These are phyloP conservation scores for Saccopteryx leptura DNA, from an alignment of 2,113 vertebrate species.

Conservation along the genomic window DNA sequence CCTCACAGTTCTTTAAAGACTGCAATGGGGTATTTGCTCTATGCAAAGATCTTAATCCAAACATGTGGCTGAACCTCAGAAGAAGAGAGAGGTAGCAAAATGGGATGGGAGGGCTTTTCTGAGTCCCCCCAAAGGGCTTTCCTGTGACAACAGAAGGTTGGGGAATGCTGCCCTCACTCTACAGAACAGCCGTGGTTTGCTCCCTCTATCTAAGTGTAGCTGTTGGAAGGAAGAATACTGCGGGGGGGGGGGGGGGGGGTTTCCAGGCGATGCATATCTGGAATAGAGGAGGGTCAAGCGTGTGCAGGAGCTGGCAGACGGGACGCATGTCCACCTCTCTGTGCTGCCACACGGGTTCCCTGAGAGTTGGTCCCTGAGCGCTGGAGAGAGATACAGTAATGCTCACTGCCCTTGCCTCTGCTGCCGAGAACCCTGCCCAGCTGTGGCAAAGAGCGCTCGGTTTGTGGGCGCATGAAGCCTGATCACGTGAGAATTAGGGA, in stretches of 20 bases:
- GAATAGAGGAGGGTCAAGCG: background rate
- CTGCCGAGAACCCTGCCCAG: background rate
- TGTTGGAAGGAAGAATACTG: background rate
- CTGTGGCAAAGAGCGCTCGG: background rate
- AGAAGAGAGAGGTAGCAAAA: background rate
- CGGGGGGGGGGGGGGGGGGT: background rate
- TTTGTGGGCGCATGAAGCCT: background rate
- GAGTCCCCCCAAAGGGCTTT: background rate
- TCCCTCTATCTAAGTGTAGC: background rate
- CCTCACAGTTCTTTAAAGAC: background rate
- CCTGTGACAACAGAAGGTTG: background rate
- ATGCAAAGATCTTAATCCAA: background rate
- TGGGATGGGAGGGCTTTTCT: background rate
- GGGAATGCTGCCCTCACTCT: background rate
- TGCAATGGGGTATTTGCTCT: background rate
- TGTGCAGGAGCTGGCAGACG: background rate
- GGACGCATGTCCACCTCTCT: background rate
- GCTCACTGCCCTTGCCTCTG: conserved; percentile 13
- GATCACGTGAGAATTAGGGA: background rate
- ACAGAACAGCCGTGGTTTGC: fast-evolving
- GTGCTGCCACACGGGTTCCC: background rate
- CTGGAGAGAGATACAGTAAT: conserved; percentile 57
- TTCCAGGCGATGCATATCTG: conserved; percentile 4
- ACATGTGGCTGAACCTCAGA: background rate
- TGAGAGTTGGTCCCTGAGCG: background rate